phyloP scores from a whole-genome alignment of 2,797 vertebrate genomes.

The Lutjanus campechanus region DNA sequence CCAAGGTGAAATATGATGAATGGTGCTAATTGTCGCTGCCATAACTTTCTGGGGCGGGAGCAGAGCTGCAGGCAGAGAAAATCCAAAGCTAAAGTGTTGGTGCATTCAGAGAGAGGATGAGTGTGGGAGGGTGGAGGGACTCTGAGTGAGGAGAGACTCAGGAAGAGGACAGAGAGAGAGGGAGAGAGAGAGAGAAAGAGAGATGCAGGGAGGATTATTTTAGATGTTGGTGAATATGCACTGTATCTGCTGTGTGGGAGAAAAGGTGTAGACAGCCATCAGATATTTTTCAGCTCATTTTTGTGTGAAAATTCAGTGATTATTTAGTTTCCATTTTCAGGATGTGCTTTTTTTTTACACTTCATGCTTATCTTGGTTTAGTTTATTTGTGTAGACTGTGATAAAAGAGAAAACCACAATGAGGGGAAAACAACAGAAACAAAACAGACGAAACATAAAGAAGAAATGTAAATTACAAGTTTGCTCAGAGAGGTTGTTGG shows the following conservation, averaged over 20 bases:
- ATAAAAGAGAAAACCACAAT: constrained; percentile 10
- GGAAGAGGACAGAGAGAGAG: constrained; percentile 10
- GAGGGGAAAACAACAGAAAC: background rate
- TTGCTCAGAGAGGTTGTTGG: background rate
- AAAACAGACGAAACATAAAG: background rate
- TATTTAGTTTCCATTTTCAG: constrained; percentile 18
- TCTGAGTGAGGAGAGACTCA: constrained; percentile 21
- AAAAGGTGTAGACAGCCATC: constrained; percentile 40
- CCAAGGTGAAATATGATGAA: constrained; percentile 16
- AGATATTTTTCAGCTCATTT: constrained; percentile 20
- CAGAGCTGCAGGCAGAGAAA: constrained; percentile 22
- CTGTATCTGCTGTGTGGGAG: constrained; percentile 47
- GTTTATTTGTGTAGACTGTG: background rate
- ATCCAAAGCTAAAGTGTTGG: constrained; percentile 11
- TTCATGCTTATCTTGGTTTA: background rate
- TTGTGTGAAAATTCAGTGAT: constrained; percentile 11
- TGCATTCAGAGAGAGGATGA: constrained; percentile 24
- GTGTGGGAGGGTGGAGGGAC: constrained; percentile 49
- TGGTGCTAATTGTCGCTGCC: constrained; percentile 16
- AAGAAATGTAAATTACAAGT: constrained; percentile 17
- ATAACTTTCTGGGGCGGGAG: background rate
- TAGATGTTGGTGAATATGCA: constrained; percentile 34
- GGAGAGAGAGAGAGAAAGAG: constrained; percentile 3
- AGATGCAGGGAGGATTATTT: constrained; percentile 33
- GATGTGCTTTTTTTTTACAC: background rate